Conservation (phyloP, 1,140 invertebrate species). For the Camponotus pennsylvanicus region DNA sequence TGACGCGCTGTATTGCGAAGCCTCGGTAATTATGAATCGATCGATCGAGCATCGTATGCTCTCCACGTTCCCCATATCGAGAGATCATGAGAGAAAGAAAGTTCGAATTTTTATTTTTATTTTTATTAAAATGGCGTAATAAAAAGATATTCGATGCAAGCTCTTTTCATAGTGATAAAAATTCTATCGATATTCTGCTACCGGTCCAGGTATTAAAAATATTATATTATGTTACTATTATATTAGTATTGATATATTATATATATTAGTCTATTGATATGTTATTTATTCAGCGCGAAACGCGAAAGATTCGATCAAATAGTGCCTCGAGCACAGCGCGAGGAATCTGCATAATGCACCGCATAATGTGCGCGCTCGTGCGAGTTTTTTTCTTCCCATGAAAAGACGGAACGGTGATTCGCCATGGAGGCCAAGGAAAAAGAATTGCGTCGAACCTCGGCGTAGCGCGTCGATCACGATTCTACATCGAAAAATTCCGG, state of each 20-base stretch:
- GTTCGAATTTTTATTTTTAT: background rate
- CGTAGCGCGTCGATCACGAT: conserved; percentile 44
- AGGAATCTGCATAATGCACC: conserved; percentile 53
- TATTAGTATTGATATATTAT: background rate
- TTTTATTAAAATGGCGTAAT: conserved; percentile 1
- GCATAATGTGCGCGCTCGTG: conserved; percentile 51
- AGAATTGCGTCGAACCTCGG: conserved; percentile 37
- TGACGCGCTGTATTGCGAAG: conserved; percentile 63
- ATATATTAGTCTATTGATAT: background rate
- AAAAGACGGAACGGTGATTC: conserved; percentile 68
- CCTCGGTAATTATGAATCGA: conserved; percentile 37
- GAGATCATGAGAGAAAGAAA: too few relatives aligned
- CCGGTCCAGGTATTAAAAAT: background rate
- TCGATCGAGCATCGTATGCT: background rate
- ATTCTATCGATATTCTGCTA: conserved; percentile 9
- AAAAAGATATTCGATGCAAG: background rate
- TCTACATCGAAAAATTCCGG: conserved; percentile 19
- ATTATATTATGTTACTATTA: background rate
- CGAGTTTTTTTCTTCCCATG: conserved; percentile 58
- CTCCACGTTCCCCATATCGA: too few relatives aligned
- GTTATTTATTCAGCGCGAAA: conserved; percentile 19
- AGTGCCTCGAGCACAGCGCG: conserved; percentile 13
- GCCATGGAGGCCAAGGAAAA: conserved; percentile 73
- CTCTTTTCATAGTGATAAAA: background rate
- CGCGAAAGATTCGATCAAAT: conserved; percentile 1